Percentiles rank a stretch among this genome's conserved stretches.
These are phyloP conservation scores for Halichondria panicea DNA, from an alignment of 37 sponge, comb jelly and placozoan genomes.

Conservation along the genomic window DNA sequence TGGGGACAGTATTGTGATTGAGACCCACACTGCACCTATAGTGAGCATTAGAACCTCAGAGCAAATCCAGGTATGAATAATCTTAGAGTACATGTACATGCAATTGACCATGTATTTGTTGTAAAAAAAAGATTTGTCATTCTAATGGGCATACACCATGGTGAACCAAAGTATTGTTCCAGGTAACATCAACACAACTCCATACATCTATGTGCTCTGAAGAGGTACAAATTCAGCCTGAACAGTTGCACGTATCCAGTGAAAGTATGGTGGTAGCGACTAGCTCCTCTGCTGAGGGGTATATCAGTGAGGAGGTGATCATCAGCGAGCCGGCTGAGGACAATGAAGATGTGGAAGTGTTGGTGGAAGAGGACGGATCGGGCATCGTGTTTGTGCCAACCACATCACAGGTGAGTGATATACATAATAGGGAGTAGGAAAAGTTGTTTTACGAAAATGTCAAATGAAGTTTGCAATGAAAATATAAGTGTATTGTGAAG, in stretches of 20 bases:
- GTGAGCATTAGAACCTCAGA: neutral
- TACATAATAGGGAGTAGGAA: neutral
- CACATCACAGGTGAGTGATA: neutral
- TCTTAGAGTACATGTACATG: neutral
- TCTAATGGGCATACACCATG: no score
- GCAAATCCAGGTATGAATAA: neutral
- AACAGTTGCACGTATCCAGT: neutral
- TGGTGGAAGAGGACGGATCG: constrained; percentile 15
- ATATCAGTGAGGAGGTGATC: constrained; percentile 49
- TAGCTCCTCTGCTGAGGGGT: neutral
- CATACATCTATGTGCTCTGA: no score
- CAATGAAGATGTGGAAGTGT: constrained; percentile 27
- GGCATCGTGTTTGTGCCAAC: neutral
- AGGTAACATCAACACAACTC: no score
- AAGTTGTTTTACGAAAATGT: neutral
- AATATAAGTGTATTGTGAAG: neutral
- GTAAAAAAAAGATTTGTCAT: no score
- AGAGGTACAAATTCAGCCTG: no score
- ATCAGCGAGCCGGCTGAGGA: constrained; percentile 26
- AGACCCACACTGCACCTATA: neutral
- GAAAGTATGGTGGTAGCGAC: neutral
- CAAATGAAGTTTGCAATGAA: neutral
- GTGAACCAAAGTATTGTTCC: no score
- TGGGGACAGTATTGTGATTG: neutral
- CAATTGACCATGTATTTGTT: no score